Evolutionary conservation across 2,113 vertebrate species (phyloP).

Genomic region (Psilopogon haemacephalus): DNA sequence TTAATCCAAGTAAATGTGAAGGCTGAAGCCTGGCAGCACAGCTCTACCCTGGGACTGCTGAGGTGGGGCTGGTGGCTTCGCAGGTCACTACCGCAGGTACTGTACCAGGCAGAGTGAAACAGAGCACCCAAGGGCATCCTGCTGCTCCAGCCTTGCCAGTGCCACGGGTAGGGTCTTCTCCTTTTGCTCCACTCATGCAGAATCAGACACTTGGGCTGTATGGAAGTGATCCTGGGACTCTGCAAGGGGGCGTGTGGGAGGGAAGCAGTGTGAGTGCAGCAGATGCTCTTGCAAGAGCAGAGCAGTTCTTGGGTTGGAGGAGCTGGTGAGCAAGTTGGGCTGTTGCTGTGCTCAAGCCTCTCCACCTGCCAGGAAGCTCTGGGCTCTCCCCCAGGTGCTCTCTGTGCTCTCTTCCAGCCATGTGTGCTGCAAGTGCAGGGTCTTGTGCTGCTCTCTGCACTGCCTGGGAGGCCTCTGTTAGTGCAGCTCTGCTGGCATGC

Average conservation of each 20-base stretch:
- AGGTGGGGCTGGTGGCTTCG: not conserved
- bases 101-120: rapidly evolving
- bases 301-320: not conserved
- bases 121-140: not conserved
- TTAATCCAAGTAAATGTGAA: not conserved
- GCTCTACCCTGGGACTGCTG: not conserved
- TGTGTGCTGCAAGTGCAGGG: not conserved
- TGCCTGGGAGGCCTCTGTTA: not conserved
- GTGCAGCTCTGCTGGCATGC: not conserved
- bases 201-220: not conserved
- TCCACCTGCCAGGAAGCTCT: not conserved
- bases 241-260: not conserved
- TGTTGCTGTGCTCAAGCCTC: not conserved
- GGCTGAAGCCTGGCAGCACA: not conserved
- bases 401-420: too few species aligned
- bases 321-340: not conserved
- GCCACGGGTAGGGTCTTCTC: not conserved
- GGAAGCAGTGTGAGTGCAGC: not conserved
- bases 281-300: not conserved
- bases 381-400: not conserved
- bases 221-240: not conserved
- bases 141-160: not conserved
- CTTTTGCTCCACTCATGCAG: not conserved
- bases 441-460: not conserved
- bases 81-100: not conserved